Evolutionary conservation across 2,888 invertebrate species (phyloP).

Genomic region (Parnassius apollo): DNA sequence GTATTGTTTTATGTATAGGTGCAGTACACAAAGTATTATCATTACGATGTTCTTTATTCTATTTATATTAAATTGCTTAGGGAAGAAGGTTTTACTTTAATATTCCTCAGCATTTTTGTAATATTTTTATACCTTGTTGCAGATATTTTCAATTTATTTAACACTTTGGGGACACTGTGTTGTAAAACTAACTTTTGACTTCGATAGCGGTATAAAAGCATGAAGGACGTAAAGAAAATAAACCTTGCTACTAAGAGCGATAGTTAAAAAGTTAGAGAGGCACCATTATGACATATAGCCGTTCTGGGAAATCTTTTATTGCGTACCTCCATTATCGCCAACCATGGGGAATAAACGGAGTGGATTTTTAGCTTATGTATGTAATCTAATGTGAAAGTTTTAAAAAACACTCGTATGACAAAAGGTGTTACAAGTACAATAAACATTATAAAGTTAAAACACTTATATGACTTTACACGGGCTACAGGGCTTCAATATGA

Average conservation of each 20-base stretch:
- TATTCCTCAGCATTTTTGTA: neutral
- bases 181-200: conserved; percentile 30
- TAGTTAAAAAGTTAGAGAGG: conserved; percentile 9
- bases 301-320: conserved; percentile 76
- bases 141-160: neutral
- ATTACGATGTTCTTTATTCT: too few relatives aligned
- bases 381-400: neutral
- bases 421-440: neutral
- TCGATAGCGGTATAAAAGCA: conserved; percentile 39
- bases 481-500: too few relatives aligned
- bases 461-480: too few relatives aligned
- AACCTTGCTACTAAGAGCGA: conserved; percentile 36
- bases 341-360: neutral
- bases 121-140: neutral
- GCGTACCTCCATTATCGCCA: conserved; percentile 35
- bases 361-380: neutral
- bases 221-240: conserved; percentile 37
- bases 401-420: neutral
- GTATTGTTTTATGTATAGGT: too few relatives aligned
- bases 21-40: too few relatives aligned
- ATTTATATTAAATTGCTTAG: too few relatives aligned
- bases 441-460: too few relatives aligned
- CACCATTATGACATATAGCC: conserved; percentile 35
- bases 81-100: too few relatives aligned
- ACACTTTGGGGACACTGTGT: neutral